phyloP scores from a whole-genome alignment of 2,888 invertebrate genomes.

The Galeopsomyia nigrocyanea region DNA sequence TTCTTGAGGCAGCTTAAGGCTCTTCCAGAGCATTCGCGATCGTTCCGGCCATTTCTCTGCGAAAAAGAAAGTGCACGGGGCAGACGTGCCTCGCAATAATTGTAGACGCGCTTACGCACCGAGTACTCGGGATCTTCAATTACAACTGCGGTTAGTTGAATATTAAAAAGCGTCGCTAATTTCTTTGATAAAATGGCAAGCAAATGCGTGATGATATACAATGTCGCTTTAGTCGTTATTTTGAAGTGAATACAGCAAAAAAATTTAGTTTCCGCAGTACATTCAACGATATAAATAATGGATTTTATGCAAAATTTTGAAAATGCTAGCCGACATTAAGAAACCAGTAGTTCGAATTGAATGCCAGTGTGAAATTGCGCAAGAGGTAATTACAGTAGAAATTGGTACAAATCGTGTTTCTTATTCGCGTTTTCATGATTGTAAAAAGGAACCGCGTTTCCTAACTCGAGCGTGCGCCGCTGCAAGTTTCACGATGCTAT shows the following conservation, averaged over 20 bases:
- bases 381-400: constrained; percentile 9
- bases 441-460: background rate
- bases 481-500: background rate
- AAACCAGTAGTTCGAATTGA: too few species aligned
- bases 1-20: background rate
- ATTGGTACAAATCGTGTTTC: constrained; percentile 15
- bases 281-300: too few species aligned
- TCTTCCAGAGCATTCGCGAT: constrained; percentile 13
- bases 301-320: too few species aligned
- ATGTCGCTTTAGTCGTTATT: too few species aligned
- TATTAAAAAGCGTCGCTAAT: constrained; percentile 19
- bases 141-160: constrained; percentile 1
- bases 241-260: too few species aligned
- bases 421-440: background rate
- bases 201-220: too few species aligned
- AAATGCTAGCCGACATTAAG: too few species aligned
- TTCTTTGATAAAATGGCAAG: too few species aligned
- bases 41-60: constrained; percentile 26
- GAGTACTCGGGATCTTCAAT: background rate
- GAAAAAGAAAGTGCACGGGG: constrained; percentile 30
- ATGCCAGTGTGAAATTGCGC: background rate
- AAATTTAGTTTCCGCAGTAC: too few species aligned
- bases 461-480: background rate
- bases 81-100: background rate
- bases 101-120: too few species aligned